phyloP scores from a whole-genome alignment of 2,797 vertebrate species.

The Trematocara caparti region DNA sequence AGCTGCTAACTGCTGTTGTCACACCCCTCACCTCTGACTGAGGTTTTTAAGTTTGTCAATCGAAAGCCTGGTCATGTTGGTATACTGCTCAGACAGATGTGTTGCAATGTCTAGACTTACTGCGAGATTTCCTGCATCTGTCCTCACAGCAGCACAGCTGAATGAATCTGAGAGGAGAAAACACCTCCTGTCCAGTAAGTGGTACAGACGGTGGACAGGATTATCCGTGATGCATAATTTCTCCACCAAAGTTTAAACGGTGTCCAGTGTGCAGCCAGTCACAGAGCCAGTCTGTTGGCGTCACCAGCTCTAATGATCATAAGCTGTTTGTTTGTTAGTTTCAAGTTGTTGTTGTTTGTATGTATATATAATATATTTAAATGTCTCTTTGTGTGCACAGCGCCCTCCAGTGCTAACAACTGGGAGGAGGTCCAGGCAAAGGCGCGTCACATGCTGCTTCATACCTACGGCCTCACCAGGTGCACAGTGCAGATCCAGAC shows the following conservation, averaged over 20 bases:
- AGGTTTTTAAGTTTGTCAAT: not conserved
- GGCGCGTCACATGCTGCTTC: slow-evolving; percentile 86
- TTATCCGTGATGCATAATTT: not conserved
- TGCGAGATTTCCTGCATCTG: not conserved
- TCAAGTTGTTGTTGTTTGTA: not conserved
- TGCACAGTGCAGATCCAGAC: slow-evolving; percentile 94
- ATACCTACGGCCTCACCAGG: slow-evolving; percentile 85
- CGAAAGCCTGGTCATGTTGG: not conserved
- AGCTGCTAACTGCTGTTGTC: not conserved
- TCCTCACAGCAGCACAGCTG: not conserved
- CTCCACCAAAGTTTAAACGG: not conserved
- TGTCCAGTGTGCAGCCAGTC: not conserved
- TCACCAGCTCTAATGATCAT: not conserved
- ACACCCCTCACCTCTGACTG: not conserved
- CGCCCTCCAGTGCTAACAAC: slow-evolving; percentile 81
- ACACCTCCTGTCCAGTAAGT: not conserved
- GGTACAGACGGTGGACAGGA: not conserved
- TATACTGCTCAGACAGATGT: not conserved
- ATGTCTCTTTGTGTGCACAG: slow-evolving; percentile 65
- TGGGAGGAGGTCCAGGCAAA: slow-evolving; percentile 94
- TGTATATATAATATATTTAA: not conserved
- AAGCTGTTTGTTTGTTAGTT: not conserved
- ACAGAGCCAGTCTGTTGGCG: not conserved
- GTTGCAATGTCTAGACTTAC: not conserved
- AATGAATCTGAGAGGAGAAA: not conserved